Conservation (phyloP, 1,140 invertebrate species). For the Bombus terrestris region DNA sequence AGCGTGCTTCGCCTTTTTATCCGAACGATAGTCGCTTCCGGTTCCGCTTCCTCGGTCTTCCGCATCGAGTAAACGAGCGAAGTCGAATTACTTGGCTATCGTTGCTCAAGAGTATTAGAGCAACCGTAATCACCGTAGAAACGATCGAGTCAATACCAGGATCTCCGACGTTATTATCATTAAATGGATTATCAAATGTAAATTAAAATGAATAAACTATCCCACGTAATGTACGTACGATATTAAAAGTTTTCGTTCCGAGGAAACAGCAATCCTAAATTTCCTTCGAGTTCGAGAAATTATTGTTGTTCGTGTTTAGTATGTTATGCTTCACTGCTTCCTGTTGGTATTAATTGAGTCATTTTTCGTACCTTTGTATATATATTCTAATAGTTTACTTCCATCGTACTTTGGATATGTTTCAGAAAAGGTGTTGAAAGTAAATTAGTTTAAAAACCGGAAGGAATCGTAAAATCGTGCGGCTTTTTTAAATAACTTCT, state of each 20-base stretch:
- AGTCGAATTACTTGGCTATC: slow-evolving; percentile 37
- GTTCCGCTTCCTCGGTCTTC: slow-evolving; percentile 68
- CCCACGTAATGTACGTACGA: neutral
- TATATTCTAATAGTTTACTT: neutral
- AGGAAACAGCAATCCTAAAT: neutral
- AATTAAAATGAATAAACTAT: neutral
- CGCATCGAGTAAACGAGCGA: slow-evolving; percentile 53
- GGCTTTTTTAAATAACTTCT: too few relatives aligned
- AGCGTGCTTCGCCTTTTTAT: slow-evolving; percentile 61
- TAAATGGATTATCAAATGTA: neutral
- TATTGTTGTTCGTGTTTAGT: neutral
- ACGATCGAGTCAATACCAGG: slow-evolving; percentile 29
- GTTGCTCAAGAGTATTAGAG: slow-evolving; percentile 23
- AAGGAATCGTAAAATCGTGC: too few relatives aligned
- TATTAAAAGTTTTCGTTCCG: neutral
- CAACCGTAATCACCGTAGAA: slow-evolving; percentile 22
- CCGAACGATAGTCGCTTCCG: slow-evolving; percentile 68
- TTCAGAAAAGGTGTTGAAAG: too few relatives aligned
- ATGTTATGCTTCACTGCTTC: neutral
- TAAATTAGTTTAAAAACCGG: too few relatives aligned
- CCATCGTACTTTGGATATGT: neutral
- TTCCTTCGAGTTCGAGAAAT: neutral
- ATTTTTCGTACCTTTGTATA: neutral
- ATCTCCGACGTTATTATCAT: neutral
- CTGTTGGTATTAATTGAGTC: neutral